Base-by-base conservation (phyloP, 2,113 vertebrate genomes). In the Indicator indicator region DNA sequence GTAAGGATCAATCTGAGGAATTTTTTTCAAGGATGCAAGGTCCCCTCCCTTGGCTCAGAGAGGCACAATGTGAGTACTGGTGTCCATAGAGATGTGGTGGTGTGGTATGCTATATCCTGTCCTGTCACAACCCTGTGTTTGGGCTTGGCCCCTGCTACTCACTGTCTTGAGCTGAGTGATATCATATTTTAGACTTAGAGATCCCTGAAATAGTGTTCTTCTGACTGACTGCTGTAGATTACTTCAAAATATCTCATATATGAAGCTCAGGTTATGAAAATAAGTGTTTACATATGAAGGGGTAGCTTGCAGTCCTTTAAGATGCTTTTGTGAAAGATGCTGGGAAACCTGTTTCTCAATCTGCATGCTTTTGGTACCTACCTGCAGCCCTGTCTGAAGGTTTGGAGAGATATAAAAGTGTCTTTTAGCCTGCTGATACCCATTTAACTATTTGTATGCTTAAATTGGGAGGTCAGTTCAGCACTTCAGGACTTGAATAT, bases 71-170 rank as follows among this genome's bases (percentile, higher is more conserved):
- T 46, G 21, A 83, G 42, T 23, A 12, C 17, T 0, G 1, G 32
- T 6, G 30, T 12, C 15, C 7, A 8, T 9, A n/a, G 38, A 27
- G 21, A 33, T 27, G 6, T 3, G n/a, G 28, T 36, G 36, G 10
- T 40, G 42, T 8, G 11, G 28, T 44, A 13, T 0, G 0, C 9
- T 38, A 24, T 12, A 60, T 16, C 11, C 24, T 11, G 38, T 46
- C 56, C 42, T 38, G 50, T 9, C 46, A 15, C 21, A 50, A 2
- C 21, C 8, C 18, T 1, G 2, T 64, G 2, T 62, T 55, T 72
- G 36, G 11, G 19, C 32, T 78, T 15, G 18, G n/a, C 21, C 6
- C 4, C 15, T 36, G 36, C 36, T 24, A 23, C 18, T 78, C 12
- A 3, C 28, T 54, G 33, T 44, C 17, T 42, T 59, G 28, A 73